Evolutionary conservation across 2,888 invertebrate species (phyloP), one percentile per base, ranked within the genome.

Genomic region (Meganola albula): DNA sequence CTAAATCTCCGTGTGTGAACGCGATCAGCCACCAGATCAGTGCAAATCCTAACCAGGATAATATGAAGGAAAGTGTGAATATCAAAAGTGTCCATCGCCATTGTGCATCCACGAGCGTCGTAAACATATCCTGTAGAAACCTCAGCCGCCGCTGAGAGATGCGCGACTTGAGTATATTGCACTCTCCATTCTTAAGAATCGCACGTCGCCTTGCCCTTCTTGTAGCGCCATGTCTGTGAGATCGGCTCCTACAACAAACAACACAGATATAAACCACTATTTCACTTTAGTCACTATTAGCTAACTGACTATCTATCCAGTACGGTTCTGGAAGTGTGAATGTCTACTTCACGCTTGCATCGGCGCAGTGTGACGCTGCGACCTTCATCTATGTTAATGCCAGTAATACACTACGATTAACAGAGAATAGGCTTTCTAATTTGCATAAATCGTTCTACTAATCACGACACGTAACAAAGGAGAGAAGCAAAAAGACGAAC

Each of bases 161-260:
- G 61, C 89, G 88, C 40, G 96, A 96, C 72, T 97, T 96, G 52
- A 95, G 90, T 38, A 98, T 94, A 79, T 99, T 99, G 84, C 97
- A 97, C 65, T 97, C 97, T 27, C 98, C 98, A 86, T 96, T 98
- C 80, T 98, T 98, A 66, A 95, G 91, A 32, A 98, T 93, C 1
- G 97, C 95, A 13, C 98, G 89, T 43, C 93, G 88, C 24, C 94
- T 90, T 31, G 93, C 88, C 63, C 93, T 90, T 27, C 93, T 87
- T 54, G 88, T 87, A 45, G 88, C 89, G 9, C 91, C 91, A 34
- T 90, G 89, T 48, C 92, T 88, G 63, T 90, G 90, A 53, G 88
- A 88, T 53, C 92, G 90, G 67, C 89, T 91, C 87, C 92, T 92
- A 84, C 38, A 83, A 65, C 54, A 76, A 74, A 67, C 28, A n/a